Base-by-base conservation (phyloP, 2,113 vertebrate genomes). In the Panthera uncia region DNA sequence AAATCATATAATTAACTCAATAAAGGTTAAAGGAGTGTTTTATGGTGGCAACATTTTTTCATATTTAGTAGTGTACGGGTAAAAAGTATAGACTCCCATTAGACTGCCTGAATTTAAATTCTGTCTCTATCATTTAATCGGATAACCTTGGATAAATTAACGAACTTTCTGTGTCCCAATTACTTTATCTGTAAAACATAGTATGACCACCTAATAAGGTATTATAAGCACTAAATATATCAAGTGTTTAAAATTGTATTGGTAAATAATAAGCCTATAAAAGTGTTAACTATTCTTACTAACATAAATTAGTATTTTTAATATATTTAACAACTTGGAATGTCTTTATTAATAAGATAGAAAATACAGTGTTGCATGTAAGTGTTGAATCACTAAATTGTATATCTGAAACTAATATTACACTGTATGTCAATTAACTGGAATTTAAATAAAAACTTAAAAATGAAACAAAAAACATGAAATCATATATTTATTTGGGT, bases 181-280 rank as follows among this genome's bases (percentile, higher is more conserved):
- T 18, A 91, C 41, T 91, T 96, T 71, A 89, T 71, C 66, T 93
- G 9, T 65, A 94, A 82, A 96, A 94, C 31, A 89, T 31, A 81
- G 19, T 73, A 90, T 71, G 31, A 61, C 48, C 73, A 36, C 38
- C 50, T 69, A 15, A 71, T 36, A 55, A 84, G 12, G 6, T 69
- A 63, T 94, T 63, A 55, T 31, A 65, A 78, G 4, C 41, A 91
- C n/a, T 76, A 76, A 57, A n/a, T 55, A 55, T n/a, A 2, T 74
- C 41, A 81, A 63, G 12, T 89, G 27, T 82, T 94, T 74, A 90
- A 79, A 95, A 55, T 41, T 65, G 5, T 79, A 33, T 31, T 80
- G 8, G 6, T 94, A 76, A 66, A 93, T 57, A 94, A 89, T 45
- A 95, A 80, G 25, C 7, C 11, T 36, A 68, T 89, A 65, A 61